Base-by-base conservation (phyloP, 2,113 vertebrate genomes). In the Struthio camelus region DNA sequence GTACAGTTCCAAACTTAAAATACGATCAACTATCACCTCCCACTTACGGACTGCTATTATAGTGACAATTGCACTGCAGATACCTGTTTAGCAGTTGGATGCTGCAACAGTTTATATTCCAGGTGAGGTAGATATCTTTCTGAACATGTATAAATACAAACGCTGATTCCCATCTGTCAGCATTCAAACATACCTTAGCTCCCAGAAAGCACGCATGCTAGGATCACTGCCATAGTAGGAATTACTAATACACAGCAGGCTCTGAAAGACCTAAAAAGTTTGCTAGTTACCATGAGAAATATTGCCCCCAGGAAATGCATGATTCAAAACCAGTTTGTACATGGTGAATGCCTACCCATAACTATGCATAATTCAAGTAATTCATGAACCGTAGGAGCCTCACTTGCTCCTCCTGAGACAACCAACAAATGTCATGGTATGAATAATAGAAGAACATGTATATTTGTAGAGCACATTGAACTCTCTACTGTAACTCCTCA, bases 341-440 rank as follows among this genome's bases (percentile, higher is more conserved):
- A 62, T 89, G 91, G 90, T 78, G n/a, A 87, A 93, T 94, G 58
- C 81, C 86, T 96, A 69, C 95, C 80, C 95, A 91, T 96, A 88
- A 84, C 71, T 85, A 97, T 97, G 82, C 71, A 97, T 98, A 98
- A 98, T 97, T 97, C 94, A 97, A 84, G 75, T 87, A 82, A 72
- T 92, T 92, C 73, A 86, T 96, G 95, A 97, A 95, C 95, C 94
- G 95, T 65, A 95, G 95, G 70, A 90, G 79, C 78, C 96, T 96
- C 53, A 71, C 92, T 97, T 97, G 90, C 92, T 97, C 86, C 94
- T 97, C 87, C 72, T 70, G 73, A 97, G 95, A 96, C 83, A 95
- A 94, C 79, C 81, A 95, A 97, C 95, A 98, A 97, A 98, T 97
- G 92, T 97, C 96, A 71, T 85, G 62, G 28, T 67, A 98, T 98